Base-by-base conservation (phyloP, 1,140 invertebrate genomes). In the Drosophila paulistorum region DNA sequence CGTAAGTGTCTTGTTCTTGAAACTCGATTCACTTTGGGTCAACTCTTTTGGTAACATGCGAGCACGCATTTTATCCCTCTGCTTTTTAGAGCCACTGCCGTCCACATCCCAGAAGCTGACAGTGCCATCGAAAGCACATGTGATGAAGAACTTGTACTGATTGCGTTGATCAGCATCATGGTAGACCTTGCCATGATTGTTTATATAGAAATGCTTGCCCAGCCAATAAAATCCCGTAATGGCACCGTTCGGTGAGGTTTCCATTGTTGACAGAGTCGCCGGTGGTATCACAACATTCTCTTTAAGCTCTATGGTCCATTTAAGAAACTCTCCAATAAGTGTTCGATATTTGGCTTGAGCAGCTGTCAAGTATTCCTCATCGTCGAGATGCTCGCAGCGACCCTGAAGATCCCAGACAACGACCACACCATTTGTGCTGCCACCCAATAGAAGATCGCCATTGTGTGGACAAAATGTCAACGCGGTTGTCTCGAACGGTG, bases 31-130 rank as follows among this genome's bases (percentile, higher is more conserved):
- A 45, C 94, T 93, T 54, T 93, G 91, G 1, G 93, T 91, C 30
- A 95, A 89, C 17, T 93, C 93, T 45, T 93, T 93, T 5, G 95
- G 94, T 58, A 93, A 92, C 77, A 90, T 92, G 5, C 83, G 66
- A 7, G 62, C 66, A 1, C 71, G 65, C 62, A 71, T 62, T 9
- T 66, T 62, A 0, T 64, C 74, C 64, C 66, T 64, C 3, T 63
- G 64, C 39, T 65, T 69, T n/a, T 78, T 77, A 41, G 68, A 55
- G 7, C 20, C 23, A 6, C 65, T 58, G 11, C 75, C 90, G 66
- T 94, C 93, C 42, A 96, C 91, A 92, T 96, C 94, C 96, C 96
- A 96, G 81, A 96, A 94, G 67, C 94, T 93, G 37, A 96, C 93
- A 9, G 91, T 93, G 5, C 95, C 95, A 81, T 96, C 95, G 71